Evolutionary conservation across 2,888 invertebrate genomes (phyloP).

Genomic region (Sturmia bella): DNA sequence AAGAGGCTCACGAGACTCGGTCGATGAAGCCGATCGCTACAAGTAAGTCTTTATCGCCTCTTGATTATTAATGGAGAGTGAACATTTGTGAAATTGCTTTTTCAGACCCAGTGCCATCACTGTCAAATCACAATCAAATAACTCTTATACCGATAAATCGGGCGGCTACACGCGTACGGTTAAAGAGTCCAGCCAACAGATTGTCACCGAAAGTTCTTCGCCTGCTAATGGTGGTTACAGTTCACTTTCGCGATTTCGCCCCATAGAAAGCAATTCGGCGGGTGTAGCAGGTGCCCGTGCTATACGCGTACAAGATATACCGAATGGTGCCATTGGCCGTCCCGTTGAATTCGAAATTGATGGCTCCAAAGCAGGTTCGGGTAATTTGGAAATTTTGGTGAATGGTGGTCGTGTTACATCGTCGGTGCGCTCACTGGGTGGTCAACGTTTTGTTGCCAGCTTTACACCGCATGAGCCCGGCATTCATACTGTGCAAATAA

Average conservation of each 20-base stretch:
- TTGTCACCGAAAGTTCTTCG: conserved; percentile 78
- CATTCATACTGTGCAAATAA: conserved; percentile 94
- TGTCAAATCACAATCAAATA: conserved; percentile 81
- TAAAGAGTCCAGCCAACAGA: conserved; percentile 81
- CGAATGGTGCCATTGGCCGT: conserved; percentile 93
- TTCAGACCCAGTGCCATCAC: conserved; percentile 80
- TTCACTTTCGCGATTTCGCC: conserved; percentile 80
- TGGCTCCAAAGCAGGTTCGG: conserved; percentile 97
- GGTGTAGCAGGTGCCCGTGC: conserved; percentile 89
- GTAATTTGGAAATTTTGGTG: conserved; percentile 96
- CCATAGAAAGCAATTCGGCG: conserved; percentile 82
- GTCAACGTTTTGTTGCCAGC: conserved; percentile 93
- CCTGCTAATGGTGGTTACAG: conserved; percentile 76
- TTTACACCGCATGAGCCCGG: conserved; percentile 95
- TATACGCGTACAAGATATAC: conserved; percentile 92
- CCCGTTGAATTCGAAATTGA: conserved; percentile 99
- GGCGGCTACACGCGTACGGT: conserved; percentile 81
- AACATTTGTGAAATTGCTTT: background rate
- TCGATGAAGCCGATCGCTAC: conserved; percentile 78
- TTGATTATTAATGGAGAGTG: background rate
- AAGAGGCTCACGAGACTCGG: conserved; percentile 78
- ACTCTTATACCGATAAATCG: conserved; percentile 79
- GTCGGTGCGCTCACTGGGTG: conserved; percentile 94
- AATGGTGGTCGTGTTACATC: conserved; percentile 97
- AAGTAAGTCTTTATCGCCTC: conserved; percentile 71